These are phyloP conservation scores for Triplophysa bombifrons DNA, from an alignment of 2,797 vertebrate species.

Conservation along the genomic window DNA sequence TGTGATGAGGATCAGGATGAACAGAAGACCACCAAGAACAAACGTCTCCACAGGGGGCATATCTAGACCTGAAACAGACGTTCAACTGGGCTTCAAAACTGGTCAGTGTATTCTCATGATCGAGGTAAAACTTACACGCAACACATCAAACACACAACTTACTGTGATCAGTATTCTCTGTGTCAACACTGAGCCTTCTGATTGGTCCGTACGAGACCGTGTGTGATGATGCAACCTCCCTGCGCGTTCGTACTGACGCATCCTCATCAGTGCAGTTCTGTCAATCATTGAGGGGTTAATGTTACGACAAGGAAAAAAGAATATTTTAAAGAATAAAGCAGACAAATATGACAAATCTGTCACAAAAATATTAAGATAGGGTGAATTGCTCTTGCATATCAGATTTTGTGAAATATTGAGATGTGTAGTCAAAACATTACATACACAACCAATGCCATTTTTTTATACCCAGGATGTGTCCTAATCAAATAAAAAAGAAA, in stretches of 20 bases:
- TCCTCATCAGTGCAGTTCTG: constrained; percentile 78
- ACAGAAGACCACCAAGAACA: constrained; percentile 73
- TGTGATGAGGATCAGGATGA: constrained; percentile 73
- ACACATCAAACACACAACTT: constrained; percentile 52
- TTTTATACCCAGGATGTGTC: too few species aligned
- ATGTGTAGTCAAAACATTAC: too few species aligned
- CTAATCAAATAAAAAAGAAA: too few species aligned
- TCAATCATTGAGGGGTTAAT: constrained; percentile 20
- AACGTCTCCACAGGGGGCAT: constrained; percentile 74
- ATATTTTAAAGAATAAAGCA: background rate
- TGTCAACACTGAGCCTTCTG: constrained; percentile 64
- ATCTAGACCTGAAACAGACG: constrained; percentile 61
- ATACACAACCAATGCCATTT: too few species aligned
- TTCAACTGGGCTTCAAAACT: constrained; percentile 10
- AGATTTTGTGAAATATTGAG: too few species aligned
- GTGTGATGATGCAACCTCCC: constrained; percentile 71
- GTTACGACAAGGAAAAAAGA: background rate
- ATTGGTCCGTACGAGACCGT: constrained; percentile 77
- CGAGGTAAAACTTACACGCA: background rate
- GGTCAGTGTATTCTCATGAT: background rate
- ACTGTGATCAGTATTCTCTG: constrained; percentile 64
- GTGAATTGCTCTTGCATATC: too few species aligned
- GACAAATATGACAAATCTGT: too few species aligned
- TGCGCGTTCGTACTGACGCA: constrained; percentile 67
- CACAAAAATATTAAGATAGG: too few species aligned